These are phyloP conservation scores for Pseudoips prasinana DNA, from an alignment of 2,888 invertebrate genomes.

Conservation along the genomic window DNA sequence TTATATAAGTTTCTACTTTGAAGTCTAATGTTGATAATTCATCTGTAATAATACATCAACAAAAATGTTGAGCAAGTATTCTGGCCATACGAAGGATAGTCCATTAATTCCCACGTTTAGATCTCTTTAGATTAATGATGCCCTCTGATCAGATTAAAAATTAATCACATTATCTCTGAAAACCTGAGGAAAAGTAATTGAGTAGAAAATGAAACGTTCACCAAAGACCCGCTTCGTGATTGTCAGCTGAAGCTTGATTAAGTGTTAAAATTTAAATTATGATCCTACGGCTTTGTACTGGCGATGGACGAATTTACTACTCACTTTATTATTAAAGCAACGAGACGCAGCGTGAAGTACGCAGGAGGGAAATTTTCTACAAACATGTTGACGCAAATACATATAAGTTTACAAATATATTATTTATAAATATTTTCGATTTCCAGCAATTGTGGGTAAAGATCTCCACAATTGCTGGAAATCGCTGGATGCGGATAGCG, in stretches of 20 bases:
- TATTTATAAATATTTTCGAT: too few relatives aligned
- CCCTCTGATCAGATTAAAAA: slow-evolving; percentile 60
- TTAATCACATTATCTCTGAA: slow-evolving; percentile 59
- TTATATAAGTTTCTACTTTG: too few relatives aligned
- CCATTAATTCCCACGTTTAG: slow-evolving; percentile 36
- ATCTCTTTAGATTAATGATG: slow-evolving; percentile 26
- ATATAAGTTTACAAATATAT: too few relatives aligned
- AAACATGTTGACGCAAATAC: neutral
- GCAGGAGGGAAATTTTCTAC: neutral
- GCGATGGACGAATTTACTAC: slow-evolving; percentile 31
- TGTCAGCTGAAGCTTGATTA: slow-evolving; percentile 72
- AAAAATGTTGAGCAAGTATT: too few relatives aligned
- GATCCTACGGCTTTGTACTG: slow-evolving; percentile 41
- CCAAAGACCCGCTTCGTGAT: slow-evolving; percentile 58
- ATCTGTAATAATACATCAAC: too few relatives aligned
- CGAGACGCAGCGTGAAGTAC: neutral
- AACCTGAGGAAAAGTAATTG: slow-evolving; percentile 59
- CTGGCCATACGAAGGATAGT: too few relatives aligned
- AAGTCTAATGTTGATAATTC: too few relatives aligned
- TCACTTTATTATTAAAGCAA: slow-evolving; percentile 22
- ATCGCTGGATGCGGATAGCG: too few relatives aligned
- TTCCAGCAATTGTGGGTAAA: too few relatives aligned
- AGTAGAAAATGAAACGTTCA: slow-evolving; percentile 64
- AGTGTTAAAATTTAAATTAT: slow-evolving; percentile 77
- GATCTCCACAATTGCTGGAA: too few relatives aligned